Base-by-base conservation (phyloP, 2,888 invertebrate species). In the Caenorhabditis sp. region DNA sequence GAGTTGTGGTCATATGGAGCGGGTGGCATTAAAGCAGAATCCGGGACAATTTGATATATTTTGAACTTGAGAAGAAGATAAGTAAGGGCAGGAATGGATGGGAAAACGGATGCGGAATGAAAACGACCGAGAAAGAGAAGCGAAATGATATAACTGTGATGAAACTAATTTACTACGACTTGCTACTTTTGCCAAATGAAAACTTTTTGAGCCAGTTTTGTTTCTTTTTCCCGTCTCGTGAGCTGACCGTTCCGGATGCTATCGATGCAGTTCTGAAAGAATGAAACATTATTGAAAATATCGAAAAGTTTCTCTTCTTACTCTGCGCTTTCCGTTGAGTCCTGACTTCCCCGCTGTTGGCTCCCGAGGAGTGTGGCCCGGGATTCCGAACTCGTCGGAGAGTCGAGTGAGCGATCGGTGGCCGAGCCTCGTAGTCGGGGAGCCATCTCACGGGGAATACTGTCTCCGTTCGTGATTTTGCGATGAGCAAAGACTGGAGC, bases 401-500 rank as follows among this genome's bases (percentile, higher is more conserved):
- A 78, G 30, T 78, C 78, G 35, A 70, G 15, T 9, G 73, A 70
- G 24, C 70, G 35, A n/a, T 68, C 66, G 1, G 68, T 63, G 20
- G 53, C 66, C 8, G 62, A 55, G 0, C 58, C 59, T 2, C 77
- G 62, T n/a, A 73, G 26, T 26, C 73, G 26, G 0, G 73, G 78
- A 8, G 78, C 72, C 78, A 73, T 77, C 55, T 78, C 78, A 20
- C 78, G 50, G 0, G 72, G 78, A 22, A 73, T 73, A 39, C 78
- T 78, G 53, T 73, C 78, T 15, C 78, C 73, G 24, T 78, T 73
- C 8, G 78, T 78, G 45, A 73, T 78, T 30, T 78, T 78, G 22
- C 78, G 72, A 27, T 78, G 73, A 1, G 73, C 78, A 15, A 66
- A 78, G 27, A 81, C 81, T 11, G 78, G 73, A 24, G 81, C 81